Evolutionary conservation across 2,113 vertebrate genomes (phyloP).

Genomic region (Trematomus loennbergii): DNA sequence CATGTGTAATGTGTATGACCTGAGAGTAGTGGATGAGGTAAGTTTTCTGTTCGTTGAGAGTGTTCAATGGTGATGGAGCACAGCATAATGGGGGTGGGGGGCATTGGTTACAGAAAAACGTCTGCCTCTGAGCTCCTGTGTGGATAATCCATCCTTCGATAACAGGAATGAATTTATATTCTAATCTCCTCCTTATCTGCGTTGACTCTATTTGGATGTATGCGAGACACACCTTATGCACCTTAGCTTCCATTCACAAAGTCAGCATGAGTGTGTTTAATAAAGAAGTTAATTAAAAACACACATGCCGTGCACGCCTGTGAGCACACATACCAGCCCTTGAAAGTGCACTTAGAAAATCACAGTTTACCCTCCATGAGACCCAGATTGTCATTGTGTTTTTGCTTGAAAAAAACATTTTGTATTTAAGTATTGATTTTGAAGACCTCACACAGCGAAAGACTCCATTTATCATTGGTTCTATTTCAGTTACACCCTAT

Average conservation of each 20-base stretch:
- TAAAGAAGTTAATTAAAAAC: constrained; percentile 70
- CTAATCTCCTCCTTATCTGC: constrained; percentile 62
- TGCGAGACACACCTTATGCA: constrained; percentile 43
- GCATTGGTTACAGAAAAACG: constrained; percentile 11
- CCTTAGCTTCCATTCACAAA: constrained; percentile 48
- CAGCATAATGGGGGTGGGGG: background rate
- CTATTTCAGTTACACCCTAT: background rate
- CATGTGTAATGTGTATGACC: background rate
- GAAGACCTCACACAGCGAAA: background rate
- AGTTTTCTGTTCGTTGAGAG: constrained; percentile 13
- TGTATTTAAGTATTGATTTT: background rate
- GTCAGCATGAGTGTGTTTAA: constrained; percentile 61
- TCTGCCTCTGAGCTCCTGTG: constrained; percentile 26
- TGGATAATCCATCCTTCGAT: constrained; percentile 48
- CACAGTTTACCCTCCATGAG: constrained; percentile 10
- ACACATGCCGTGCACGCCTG: background rate
- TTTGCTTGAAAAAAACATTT: background rate
- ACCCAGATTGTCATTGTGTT: background rate
- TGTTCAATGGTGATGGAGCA: constrained; percentile 29
- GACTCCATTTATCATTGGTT: background rate
- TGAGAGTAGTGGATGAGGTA: constrained; percentile 10
- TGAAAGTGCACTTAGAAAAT: background rate
- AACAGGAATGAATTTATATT: constrained; percentile 49
- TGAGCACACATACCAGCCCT: background rate
- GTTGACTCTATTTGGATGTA: constrained; percentile 29